These are phyloP conservation scores for Choloepus hoffmanni DNA, from an alignment of 2,113 vertebrate species.

Conservation along the genomic window DNA sequence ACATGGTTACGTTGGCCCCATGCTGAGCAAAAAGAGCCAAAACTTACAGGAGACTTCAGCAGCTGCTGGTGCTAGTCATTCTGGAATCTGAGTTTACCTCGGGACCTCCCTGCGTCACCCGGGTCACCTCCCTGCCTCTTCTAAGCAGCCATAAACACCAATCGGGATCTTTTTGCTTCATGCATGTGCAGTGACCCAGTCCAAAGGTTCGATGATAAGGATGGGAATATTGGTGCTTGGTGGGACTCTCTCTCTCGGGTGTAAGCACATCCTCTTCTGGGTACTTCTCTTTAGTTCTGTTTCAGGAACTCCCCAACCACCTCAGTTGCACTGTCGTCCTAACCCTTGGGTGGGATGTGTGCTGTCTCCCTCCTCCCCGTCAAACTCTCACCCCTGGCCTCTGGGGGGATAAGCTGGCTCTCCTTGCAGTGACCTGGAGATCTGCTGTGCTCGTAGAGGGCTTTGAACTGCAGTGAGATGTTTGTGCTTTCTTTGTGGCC, in stretches of 20 bases:
- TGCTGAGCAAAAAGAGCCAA: neutral
- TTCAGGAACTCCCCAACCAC: neutral
- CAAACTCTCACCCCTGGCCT: neutral
- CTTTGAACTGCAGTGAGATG: conserved; percentile 12
- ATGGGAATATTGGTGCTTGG: neutral
- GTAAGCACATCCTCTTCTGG: neutral
- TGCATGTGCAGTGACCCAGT: neutral
- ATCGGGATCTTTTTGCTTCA: neutral
- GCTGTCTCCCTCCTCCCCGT: neutral
- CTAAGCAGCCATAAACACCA: neutral
- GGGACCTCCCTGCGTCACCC: neutral
- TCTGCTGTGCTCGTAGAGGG: neutral
- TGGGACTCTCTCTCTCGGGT: neutral
- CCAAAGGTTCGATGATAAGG: neutral
- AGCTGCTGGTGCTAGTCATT: neutral
- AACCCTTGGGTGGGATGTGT: neutral
- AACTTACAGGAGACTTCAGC: neutral
- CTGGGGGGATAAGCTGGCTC: neutral
- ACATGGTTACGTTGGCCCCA: neutral
- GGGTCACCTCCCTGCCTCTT: neutral
- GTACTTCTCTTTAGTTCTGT: neutral
- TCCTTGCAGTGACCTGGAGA: neutral
- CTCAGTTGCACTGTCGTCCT: neutral
- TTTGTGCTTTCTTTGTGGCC: conserved; percentile 54
- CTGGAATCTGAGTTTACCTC: neutral